phyloP scores from a whole-genome alignment of 2,797 vertebrate genomes.

The Eospalax fontanierii region DNA sequence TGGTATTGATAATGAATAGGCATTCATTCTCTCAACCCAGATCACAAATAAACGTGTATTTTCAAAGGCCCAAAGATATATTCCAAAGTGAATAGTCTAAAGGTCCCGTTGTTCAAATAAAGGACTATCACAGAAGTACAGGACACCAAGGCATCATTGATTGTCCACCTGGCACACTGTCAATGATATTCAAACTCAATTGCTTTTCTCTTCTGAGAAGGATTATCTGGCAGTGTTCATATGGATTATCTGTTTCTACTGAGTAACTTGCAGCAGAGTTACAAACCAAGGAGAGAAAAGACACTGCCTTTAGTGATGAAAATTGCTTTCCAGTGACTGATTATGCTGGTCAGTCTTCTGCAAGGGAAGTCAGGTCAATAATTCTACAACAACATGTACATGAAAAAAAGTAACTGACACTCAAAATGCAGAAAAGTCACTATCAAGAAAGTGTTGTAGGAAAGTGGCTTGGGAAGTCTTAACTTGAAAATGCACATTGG shows the following conservation, averaged over 20 bases:
- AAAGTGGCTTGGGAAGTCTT: not conserved
- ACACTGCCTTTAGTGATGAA: conserved; percentile 89
- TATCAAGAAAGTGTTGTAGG: conserved; percentile 81
- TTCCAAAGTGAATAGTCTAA: conserved; percentile 27
- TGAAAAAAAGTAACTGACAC: conserved; percentile 84
- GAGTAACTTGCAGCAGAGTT: conserved; percentile 83
- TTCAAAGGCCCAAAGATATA: not conserved
- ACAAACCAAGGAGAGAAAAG: conserved; percentile 88
- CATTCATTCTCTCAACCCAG: conserved; percentile 49
- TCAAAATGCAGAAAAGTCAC: conserved; percentile 85
- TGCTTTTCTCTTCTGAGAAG: conserved; percentile 74
- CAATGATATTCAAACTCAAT: conserved; percentile 62
- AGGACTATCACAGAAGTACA: conserved; percentile 27
- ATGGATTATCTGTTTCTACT: conserved; percentile 81
- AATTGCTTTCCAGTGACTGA: conserved; percentile 90
- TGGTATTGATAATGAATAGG: conserved; percentile 25
- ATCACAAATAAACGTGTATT: conserved; percentile 21
- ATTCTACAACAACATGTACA: conserved; percentile 86
- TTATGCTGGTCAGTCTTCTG: conserved; percentile 89
- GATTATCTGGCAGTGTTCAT: conserved; percentile 64
- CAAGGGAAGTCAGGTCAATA: conserved; percentile 88
- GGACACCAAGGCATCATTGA: conserved; percentile 39
- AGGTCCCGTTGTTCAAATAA: conserved; percentile 44
- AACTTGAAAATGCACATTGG: not conserved
- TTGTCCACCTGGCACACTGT: conserved; percentile 61